phyloP scores from a whole-genome alignment of 2,797 vertebrate species.

The Sebastes kiyomatsui region DNA sequence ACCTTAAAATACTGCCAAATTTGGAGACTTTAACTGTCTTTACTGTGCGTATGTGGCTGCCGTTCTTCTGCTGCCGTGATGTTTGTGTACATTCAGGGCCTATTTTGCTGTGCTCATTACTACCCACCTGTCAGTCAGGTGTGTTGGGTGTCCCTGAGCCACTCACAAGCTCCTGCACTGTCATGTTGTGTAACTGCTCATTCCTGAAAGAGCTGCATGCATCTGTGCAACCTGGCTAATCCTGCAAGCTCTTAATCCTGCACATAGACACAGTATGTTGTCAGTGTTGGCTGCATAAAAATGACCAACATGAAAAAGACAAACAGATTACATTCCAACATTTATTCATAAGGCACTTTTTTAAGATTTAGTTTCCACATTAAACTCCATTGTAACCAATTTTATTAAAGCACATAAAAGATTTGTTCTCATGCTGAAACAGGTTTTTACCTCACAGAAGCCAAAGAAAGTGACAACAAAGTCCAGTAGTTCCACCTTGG shows the following conservation, averaged over 20 bases:
- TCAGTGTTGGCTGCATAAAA: neutral
- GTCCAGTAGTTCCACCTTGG: neutral
- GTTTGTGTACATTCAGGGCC: conserved; percentile 8
- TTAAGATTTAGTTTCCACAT: neutral
- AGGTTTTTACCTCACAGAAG: neutral
- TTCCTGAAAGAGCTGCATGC: conserved; percentile 40
- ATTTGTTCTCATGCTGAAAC: conserved; percentile 12
- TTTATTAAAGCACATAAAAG: neutral
- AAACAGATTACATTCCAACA: neutral
- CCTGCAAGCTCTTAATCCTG: conserved; percentile 76
- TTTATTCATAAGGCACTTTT: neutral
- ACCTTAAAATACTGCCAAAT: neutral
- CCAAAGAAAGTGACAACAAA: neutral
- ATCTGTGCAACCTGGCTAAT: conserved; percentile 59
- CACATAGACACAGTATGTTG: conserved; percentile 32
- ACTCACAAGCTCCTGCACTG: conserved; percentile 23
- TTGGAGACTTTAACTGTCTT: neutral
- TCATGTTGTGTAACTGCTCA: conserved; percentile 65
- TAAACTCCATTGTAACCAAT: neutral
- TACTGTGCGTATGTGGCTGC: neutral
- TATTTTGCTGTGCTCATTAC: neutral
- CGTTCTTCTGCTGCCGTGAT: neutral
- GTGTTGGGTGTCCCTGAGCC: conserved; percentile 35
- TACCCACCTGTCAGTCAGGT: conserved; percentile 51
- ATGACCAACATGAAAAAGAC: neutral